phyloP scores from a whole-genome alignment of 1,140 invertebrate species.

The Heliothis subflexa region DNA sequence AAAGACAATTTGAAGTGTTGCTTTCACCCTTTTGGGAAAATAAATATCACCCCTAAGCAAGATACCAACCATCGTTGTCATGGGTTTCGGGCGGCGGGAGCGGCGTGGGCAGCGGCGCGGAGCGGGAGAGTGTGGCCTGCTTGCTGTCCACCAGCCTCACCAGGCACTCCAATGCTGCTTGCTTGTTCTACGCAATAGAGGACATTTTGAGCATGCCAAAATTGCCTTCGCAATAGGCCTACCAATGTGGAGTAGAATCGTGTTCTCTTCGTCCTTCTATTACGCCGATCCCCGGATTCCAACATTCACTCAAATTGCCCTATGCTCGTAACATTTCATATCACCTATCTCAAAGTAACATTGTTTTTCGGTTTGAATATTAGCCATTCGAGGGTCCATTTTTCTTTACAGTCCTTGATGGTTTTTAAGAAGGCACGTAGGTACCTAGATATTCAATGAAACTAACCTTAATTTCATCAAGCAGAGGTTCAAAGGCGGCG shows the following conservation, averaged over 20 bases:
- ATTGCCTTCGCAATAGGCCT: neutral
- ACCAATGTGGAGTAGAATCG: neutral
- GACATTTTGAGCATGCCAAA: neutral
- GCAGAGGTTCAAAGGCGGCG: constrained; percentile 66
- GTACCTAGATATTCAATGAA: too few relatives aligned
- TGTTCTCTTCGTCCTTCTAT: neutral
- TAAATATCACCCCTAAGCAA: neutral
- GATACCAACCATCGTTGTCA: constrained; percentile 55
- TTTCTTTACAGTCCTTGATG: too few relatives aligned
- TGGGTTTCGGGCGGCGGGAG: constrained; percentile 61
- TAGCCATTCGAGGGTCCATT: too few relatives aligned
- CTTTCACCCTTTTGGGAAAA: neutral
- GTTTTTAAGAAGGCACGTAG: too few relatives aligned
- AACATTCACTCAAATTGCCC: too few relatives aligned
- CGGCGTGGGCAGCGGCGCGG: constrained; percentile 48
- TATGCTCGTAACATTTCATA: too few relatives aligned
- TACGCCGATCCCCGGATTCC: too few relatives aligned
- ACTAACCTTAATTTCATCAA: constrained; percentile 73
- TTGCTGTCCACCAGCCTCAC: constrained; percentile 69
- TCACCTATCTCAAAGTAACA: too few relatives aligned
- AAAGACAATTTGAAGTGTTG: too few relatives aligned
- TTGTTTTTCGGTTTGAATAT: too few relatives aligned
- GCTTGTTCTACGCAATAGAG: constrained; percentile 61
- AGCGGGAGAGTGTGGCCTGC: constrained; percentile 48
- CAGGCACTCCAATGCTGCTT: constrained; percentile 71